Base-by-base conservation (phyloP, 2,113 vertebrate species). In the Myocastor coypus region DNA sequence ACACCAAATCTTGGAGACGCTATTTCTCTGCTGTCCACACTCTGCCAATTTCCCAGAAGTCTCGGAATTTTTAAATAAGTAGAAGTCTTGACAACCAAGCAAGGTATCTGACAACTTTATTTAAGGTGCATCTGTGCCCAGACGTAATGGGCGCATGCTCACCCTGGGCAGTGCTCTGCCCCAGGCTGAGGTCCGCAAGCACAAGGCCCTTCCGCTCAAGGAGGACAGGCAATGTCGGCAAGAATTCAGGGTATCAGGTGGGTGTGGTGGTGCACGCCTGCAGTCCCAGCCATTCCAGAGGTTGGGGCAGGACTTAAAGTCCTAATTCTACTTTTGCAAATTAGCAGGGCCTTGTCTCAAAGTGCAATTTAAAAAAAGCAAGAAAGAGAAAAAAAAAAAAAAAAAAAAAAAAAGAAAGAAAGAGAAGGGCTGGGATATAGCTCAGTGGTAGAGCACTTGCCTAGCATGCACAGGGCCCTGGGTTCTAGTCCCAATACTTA, bases 111-210 rank as follows among this genome's bases (percentile, higher is more conserved):
- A 40, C 81, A 40, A 20, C 59, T 30, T 63, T 73, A 20, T 68
- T 63, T 22, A 20, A 12, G 57, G 42, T 24, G 24, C 37, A 19
- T 11, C 37, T 40, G 69, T 40, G 69, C 37, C 34, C 6, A 2
- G 52, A 37, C 0, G 50, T 14, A 7, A 55, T 37, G 61, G 16
- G 46, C 10, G 13, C 10, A 22, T 59, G 20, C 40, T 30, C 8
- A 3, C 28, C 4, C 20, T 5, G 7, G 50, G 28, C 5, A 52
- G 2, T 0, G 3, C 34, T 30, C 50, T 2, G 46, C 8, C 24
- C 7, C 4, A 13, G 42, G 46, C 34, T 6, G 7, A 11, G 42
- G 46, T 50, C 46, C 46, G 46, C 26, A 6, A 24, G 50, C 46
- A 40, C 78, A 17, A 8, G 78, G 37, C 20, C 52, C 52, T 71